phyloP scores from a whole-genome alignment of 2,797 vertebrate genomes.

The Siniperca obscura region DNA sequence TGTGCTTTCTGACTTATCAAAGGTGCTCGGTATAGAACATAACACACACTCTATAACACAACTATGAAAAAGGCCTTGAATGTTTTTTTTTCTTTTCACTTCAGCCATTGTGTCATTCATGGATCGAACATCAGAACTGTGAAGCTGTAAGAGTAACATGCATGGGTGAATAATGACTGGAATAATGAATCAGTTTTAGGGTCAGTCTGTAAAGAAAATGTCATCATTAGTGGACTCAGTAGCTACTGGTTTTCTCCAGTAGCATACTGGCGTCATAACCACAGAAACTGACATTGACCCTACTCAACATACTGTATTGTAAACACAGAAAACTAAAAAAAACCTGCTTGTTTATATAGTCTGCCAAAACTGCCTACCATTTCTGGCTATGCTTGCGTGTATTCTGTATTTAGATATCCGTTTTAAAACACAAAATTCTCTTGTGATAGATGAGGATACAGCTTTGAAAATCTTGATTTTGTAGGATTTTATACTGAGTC shows the following conservation, averaged over 20 bases:
- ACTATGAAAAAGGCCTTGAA: slow-evolving; percentile 63
- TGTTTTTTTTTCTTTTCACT: slow-evolving; percentile 46
- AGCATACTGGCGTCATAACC: slow-evolving; percentile 13
- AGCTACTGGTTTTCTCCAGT: slow-evolving; percentile 28
- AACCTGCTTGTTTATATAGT: slow-evolving; percentile 56
- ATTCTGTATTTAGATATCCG: slow-evolving; percentile 65
- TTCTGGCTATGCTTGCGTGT: slow-evolving; percentile 65
- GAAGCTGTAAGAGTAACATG: slow-evolving; percentile 57
- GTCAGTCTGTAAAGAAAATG: slow-evolving; percentile 25
- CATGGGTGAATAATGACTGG: slow-evolving; percentile 52
- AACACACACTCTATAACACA: slow-evolving; percentile 36
- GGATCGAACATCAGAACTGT: slow-evolving; percentile 47
- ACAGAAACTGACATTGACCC: slow-evolving; percentile 29
- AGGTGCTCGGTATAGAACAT: slow-evolving; percentile 63
- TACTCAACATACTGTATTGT: slow-evolving; percentile 37
- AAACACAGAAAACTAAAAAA: slow-evolving; percentile 31
- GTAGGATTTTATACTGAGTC: slow-evolving; percentile 80
- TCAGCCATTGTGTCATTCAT: slow-evolving; percentile 46
- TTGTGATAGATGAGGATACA: slow-evolving; percentile 60
- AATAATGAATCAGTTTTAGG: slow-evolving; percentile 31
- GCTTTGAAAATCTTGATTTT: slow-evolving; percentile 76
- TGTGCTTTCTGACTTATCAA: slow-evolving; percentile 44
- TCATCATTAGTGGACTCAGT: slow-evolving; percentile 16
- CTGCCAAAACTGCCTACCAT: slow-evolving; percentile 45
- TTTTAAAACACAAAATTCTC: slow-evolving; percentile 62